Conservation (phyloP, 2,797 vertebrate species). For the Myoxocephalus aenaeus region DNA sequence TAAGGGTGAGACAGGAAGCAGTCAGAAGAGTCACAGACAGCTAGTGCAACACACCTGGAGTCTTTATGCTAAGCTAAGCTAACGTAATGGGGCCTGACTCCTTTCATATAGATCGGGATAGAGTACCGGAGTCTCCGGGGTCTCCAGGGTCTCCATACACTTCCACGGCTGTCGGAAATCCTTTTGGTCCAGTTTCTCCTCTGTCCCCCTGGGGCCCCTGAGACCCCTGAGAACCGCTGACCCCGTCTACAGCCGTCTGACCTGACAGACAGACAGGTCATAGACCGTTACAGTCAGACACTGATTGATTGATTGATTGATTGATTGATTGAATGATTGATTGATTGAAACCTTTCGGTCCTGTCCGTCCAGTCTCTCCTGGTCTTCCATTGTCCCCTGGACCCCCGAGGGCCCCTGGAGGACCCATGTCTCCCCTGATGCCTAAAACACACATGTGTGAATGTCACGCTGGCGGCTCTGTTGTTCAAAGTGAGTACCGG, state of each 20-base stretch:
- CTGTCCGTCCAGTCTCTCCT: constrained; percentile 68
- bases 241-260: constrained; percentile 54
- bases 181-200: constrained; percentile 73
- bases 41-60: neutral
- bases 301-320: neutral
- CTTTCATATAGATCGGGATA: too few species aligned
- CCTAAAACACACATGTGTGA: constrained; percentile 50
- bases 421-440: constrained; percentile 59
- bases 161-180: constrained; percentile 39
- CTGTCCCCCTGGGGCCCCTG: constrained; percentile 62
- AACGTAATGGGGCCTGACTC: neutral
- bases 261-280: constrained; percentile 45
- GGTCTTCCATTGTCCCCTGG: constrained; percentile 64
- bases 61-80: neutral
- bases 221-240: constrained; percentile 56
- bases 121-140: constrained; percentile 53
- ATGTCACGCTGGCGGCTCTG: neutral
- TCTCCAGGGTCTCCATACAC: constrained; percentile 70
- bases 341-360: constrained; percentile 72
- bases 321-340: too few species aligned
- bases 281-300: neutral
- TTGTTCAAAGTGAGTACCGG: neutral
- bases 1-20: constrained; percentile 44
- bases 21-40: neutral
- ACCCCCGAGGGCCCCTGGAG: constrained; percentile 55